A percentile compares a stretch with the other conserved stretches of the same genome.
Evolutionary conservation across 2,797 vertebrate species (phyloP).

Genomic region (Ctenosaura bakeri): DNA sequence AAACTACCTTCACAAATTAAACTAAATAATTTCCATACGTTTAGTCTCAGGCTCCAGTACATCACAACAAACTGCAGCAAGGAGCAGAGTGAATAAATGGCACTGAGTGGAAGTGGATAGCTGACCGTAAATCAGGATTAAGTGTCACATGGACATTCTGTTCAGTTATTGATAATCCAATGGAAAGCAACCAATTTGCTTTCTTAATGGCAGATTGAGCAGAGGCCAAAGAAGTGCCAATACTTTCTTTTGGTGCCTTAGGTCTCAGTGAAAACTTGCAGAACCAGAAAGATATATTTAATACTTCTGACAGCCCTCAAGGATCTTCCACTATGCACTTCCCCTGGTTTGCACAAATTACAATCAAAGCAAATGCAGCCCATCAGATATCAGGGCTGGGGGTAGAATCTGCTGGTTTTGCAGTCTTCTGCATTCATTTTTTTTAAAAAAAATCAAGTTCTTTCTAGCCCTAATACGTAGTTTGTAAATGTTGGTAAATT

Average conservation of each 20-base stretch:
- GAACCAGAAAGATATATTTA: neutral
- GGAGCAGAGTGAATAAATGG: fast-evolving
- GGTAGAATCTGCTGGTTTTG: neutral
- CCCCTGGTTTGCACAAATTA: neutral
- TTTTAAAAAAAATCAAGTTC: neutral
- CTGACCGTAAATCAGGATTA: fast-evolving
- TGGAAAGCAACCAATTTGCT: neutral
- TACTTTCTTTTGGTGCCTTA: neutral
- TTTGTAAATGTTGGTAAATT: neutral
- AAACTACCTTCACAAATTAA: slow-evolving; percentile 56
- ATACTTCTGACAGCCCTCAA: neutral
- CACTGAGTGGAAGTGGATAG: fast-evolving
- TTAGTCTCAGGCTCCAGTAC: neutral
- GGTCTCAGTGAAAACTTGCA: neutral
- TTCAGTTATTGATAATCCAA: neutral
- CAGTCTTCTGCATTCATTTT: neutral
- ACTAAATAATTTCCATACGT: neutral
- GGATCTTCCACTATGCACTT: neutral
- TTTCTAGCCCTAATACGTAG: neutral
- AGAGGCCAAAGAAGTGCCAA: neutral
- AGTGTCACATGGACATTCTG: neutral
- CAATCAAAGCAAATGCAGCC: neutral
- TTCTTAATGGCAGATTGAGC: neutral
- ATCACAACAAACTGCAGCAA: fast-evolving
- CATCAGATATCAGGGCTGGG: neutral